Conservation (phyloP, 2,888 invertebrate species). For the Drosophila stalkeri region DNA sequence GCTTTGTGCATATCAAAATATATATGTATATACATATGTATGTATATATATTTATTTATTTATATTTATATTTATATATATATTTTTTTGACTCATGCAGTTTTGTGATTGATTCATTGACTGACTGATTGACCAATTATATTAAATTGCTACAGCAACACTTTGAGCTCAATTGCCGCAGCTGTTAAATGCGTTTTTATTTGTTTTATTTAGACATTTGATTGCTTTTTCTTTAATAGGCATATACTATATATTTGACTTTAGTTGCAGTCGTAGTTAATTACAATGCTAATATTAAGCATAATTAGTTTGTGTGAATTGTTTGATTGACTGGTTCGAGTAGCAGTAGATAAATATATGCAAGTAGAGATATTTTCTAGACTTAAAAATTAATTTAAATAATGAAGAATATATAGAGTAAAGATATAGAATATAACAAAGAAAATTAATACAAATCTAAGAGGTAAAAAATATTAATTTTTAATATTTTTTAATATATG, state of each 20-base stretch:
- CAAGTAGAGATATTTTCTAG: too few relatives aligned
- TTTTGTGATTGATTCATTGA: constrained; percentile 8
- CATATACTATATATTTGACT: neutral
- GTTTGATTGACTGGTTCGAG: neutral
- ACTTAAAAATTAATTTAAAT: too few relatives aligned
- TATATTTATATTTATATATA: neutral
- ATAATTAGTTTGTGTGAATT: too few relatives aligned
- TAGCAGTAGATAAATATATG: too few relatives aligned
- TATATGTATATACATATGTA: too few relatives aligned
- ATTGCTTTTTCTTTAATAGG: neutral
- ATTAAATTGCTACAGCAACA: neutral
- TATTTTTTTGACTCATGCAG: neutral
- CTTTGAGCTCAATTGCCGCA: constrained; percentile 4
- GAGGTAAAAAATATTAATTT: too few relatives aligned
- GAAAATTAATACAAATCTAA: too few relatives aligned
- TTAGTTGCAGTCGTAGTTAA: neutral
- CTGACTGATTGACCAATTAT: constrained; percentile 4
- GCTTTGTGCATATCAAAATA: constrained; percentile 1
- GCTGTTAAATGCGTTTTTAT: constrained; percentile 3
- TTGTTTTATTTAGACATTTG: neutral
- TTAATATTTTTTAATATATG: too few relatives aligned
- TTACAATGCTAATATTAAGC: too few relatives aligned
- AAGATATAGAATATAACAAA: too few relatives aligned
- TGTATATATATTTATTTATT: too few relatives aligned
- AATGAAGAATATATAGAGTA: too few relatives aligned